Base-by-base conservation (phyloP, 2,113 vertebrate species). In the Glaucomys volans region DNA sequence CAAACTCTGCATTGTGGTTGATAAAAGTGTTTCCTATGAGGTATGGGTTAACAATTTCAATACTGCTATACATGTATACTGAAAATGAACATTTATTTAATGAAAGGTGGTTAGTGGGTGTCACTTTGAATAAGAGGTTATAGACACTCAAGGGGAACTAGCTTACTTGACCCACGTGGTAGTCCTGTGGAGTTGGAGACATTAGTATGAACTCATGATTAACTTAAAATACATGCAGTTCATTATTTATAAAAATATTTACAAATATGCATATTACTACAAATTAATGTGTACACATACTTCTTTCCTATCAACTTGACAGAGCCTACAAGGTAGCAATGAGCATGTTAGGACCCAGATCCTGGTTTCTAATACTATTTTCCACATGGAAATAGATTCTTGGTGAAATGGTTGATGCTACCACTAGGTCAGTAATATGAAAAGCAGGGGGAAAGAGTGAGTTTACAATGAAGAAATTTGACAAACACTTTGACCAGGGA, bases 11-110 rank as follows among this genome's bases (percentile, higher is more conserved):
- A 69, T 28, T 72, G 32, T 59, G 42, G 24, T 22, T 86, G 74
- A 90, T 79, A 77, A 83, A 76, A 77, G 30, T 79, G 4, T 40
- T 66, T 59, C 28, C 64, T 52, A 37, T 26, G 16, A 24, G 8
- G 28, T n/a, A 30, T 20, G 47, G 37, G 16, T 54, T 54, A 80
- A 54, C 28, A 93, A 37, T 42, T 95, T 50, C 62, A 30, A 40
- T 4, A 18, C 13, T 92, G 40, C 13, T 64, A 6, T 22, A 24
- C 3, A 28, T 40, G 11, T 57, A 47, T 16, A 54, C 42, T 54
- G 28, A 62, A 89, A 84, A 84, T 66, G 54, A 84, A 89, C 14
- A 92, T 40, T 20, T 52, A 77, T n/a, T 79, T 85, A 89, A 52
- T 57, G 30, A 32, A 30, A 47, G 17, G 17, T 52, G 28, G 18